These are phyloP conservation scores for Willowsia nigromaculata DNA, from an alignment of 2,888 invertebrate genomes.

Conservation along the genomic window DNA sequence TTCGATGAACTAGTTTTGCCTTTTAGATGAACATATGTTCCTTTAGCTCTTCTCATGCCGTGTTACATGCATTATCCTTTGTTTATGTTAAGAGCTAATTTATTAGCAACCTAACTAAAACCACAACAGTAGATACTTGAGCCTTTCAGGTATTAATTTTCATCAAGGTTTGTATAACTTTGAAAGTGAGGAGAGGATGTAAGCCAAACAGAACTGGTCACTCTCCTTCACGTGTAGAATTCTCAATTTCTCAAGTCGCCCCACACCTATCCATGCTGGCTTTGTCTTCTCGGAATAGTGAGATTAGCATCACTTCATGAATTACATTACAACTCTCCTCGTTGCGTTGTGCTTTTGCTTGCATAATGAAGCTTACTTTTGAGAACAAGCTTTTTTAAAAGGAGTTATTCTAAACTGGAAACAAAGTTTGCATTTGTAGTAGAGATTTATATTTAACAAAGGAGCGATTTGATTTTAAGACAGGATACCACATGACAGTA, in stretches of 20 bases:
- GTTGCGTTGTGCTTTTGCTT: not conserved
- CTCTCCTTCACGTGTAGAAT: too few relatives aligned
- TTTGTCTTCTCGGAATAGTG: too few relatives aligned
- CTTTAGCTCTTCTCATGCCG: not conserved
- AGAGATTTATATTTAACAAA: not conserved
- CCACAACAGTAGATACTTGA: not conserved
- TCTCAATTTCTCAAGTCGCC: not conserved
- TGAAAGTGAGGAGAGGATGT: too few relatives aligned
- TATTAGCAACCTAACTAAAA: constrained; percentile 3
- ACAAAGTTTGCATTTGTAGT: not conserved
- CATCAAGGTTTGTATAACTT: too few relatives aligned
- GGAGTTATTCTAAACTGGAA: not conserved
- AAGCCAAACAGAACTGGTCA: not conserved
- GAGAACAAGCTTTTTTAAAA: not conserved
- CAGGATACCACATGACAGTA: constrained; percentile 36
- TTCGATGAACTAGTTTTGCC: constrained; percentile 50
- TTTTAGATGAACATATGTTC: constrained; percentile 59
- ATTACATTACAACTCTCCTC: too few relatives aligned
- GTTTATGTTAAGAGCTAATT: not conserved
- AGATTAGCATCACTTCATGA: too few relatives aligned
- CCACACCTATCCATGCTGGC: not conserved
- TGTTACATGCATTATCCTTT: not conserved
- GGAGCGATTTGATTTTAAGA: not conserved
- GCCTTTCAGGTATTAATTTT: too few relatives aligned
- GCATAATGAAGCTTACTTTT: not conserved